phyloP scores from a whole-genome alignment of 2,113 vertebrate genomes.

The Fregata magnificens region DNA sequence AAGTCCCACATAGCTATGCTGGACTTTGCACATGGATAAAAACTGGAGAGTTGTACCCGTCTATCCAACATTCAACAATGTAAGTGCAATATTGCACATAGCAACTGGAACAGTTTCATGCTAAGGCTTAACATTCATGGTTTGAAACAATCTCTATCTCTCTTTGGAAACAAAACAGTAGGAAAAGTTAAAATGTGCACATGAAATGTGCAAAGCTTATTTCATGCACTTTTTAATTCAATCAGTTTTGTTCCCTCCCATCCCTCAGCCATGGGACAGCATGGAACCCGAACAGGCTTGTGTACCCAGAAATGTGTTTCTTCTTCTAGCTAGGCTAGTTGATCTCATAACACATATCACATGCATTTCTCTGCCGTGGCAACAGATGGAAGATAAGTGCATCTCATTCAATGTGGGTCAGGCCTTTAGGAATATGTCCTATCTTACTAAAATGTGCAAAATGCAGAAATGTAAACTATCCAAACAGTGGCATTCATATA shows the following conservation, averaged over 20 bases:
- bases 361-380: neutral
- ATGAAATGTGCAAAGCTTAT: neutral
- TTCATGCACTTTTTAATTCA: neutral
- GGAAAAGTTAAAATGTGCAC: neutral
- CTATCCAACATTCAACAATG: neutral
- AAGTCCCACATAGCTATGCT: neutral
- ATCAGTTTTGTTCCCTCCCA: neutral
- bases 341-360: neutral
- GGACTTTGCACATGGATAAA: neutral
- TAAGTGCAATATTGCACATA: neutral
- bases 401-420: neutral
- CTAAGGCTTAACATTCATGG: neutral
- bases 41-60: fast-evolving
- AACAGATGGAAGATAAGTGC: neutral
- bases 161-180: neutral
- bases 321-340: neutral
- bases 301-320: neutral
- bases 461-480: neutral
- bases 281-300: neutral
- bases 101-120: neutral
- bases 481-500: neutral
- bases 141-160: neutral
- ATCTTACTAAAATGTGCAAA: neutral
- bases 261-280: neutral
- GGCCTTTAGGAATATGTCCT: neutral